These are phyloP conservation scores for Sylvia borin DNA, from an alignment of 2,797 vertebrate genomes.

Conservation along the genomic window DNA sequence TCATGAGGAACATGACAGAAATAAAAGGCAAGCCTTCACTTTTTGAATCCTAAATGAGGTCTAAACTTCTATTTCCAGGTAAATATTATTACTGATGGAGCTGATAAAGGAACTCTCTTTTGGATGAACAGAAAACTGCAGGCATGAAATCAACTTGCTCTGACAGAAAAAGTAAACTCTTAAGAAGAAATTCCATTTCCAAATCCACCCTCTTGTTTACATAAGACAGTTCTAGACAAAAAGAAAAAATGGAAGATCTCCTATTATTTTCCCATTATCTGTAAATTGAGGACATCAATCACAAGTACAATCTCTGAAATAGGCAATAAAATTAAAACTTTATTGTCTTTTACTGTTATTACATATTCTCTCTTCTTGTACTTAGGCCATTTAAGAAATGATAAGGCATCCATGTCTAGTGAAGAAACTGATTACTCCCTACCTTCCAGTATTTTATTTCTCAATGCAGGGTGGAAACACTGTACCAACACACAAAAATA, in stretches of 20 bases:
- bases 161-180: not conserved
- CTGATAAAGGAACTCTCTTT: not conserved
- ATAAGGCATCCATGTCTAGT: not conserved
- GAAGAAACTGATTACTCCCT: not conserved
- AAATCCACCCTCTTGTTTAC: not conserved
- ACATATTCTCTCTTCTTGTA: not conserved
- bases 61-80: not conserved
- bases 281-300: not conserved
- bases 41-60: not conserved
- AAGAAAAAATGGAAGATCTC: not conserved
- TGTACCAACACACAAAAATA: not conserved
- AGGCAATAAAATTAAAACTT: not conserved
- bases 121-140: not conserved
- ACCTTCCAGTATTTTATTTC: not conserved
- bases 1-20: not conserved
- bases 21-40: not conserved
- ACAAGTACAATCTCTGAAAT: not conserved
- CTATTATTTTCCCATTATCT: not conserved
- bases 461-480: not conserved
- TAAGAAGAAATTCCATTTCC: not conserved
- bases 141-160: not conserved
- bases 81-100: conserved; percentile 12
- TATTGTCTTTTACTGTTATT: not conserved
- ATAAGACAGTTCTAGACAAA: not conserved
- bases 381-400: not conserved